phyloP scores from a whole-genome alignment of 2,888 invertebrate species.

The Entomobrya multifasciata region DNA sequence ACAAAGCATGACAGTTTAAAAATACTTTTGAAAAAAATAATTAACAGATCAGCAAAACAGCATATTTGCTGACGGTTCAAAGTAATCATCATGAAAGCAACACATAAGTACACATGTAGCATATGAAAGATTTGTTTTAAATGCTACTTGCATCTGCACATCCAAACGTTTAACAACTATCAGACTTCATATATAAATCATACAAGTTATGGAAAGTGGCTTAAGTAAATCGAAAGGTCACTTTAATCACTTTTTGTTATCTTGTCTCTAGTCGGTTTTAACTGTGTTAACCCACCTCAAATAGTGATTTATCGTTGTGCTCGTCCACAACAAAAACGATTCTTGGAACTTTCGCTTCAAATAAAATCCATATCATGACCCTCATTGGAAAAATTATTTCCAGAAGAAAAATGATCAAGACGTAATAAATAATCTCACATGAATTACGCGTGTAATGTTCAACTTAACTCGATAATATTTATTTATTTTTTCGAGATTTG shows the following conservation, averaged over 20 bases:
- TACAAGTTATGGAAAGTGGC: neutral
- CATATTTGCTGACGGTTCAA: conserved; percentile 21
- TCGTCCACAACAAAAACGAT: neutral
- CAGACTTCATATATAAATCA: neutral
- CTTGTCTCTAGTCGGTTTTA: neutral
- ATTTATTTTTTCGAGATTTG: too few relatives aligned
- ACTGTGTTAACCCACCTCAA: neutral
- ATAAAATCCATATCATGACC: conserved; percentile 10
- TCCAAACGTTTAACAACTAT: neutral
- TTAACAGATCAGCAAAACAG: conserved; percentile 6
- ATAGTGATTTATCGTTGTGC: conserved; percentile 1
- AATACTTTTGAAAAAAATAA: conserved; percentile 8
- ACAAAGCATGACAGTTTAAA: conserved; percentile 23
- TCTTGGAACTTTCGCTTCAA: conserved; percentile 30
- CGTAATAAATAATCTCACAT: neutral
- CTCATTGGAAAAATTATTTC: neutral
- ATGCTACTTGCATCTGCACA: neutral
- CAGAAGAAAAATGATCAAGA: neutral
- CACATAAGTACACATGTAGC: too few relatives aligned
- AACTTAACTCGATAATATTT: too few relatives aligned
- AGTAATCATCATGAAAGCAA: neutral
- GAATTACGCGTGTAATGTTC: neutral
- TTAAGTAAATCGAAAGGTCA: conserved; percentile 34
- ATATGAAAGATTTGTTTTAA: too few relatives aligned
- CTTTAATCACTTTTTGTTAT: conserved; percentile 30